Evolutionary conservation across 1,140 invertebrate species (phyloP), one percentile per base, ranked within the genome.

Genomic region (Cyphomyrmex costatus): DNA sequence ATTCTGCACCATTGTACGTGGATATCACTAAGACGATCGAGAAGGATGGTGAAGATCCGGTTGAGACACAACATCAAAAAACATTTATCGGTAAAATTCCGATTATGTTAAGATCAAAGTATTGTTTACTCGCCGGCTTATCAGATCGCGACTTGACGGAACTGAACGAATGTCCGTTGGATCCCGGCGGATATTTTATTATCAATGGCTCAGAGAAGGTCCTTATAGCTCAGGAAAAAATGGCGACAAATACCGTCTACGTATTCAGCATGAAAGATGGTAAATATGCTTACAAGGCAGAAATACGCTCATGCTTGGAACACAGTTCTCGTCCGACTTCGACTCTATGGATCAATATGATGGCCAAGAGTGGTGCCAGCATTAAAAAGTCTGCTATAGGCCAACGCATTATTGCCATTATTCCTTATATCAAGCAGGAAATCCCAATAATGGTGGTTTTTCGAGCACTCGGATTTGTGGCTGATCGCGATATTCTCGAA

Each of bases 361-460:
- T 99, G 98, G 98, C 99, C 19, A 97, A 98, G 93, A 99, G 99
- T 92, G 98, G 98, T 36, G 96, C 96, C 89, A 98, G 98, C 91
- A 98, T 98, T 3, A 99, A 99, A 93, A 99, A 99, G 94, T 99
- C 98, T 53, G 98, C 98, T 0, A 99, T 99, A 95, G 99, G 99
- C 76, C 99, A 99, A 95, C 96, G 99, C 86, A 99, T 99, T 82
- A 99, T 99, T 87, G 98, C 98, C 6, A 99, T 99, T 94, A 95
- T 99, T 70, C 99, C 99, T 0, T 99, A 99, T 91, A 99, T 99
- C 86, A 99, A 99, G 93, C 99, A 99, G 95, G 99, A 99, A 96
- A 99, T 99, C 91, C 99, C 99, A 6, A 99, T 99, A 66, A 99
- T 99, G 97, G 99, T 99, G 94, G 99, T 99, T 0, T 99, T 99